These are phyloP conservation scores for Acrocephalus arundinaceus DNA, from an alignment of 2,113 vertebrate species.

Conservation along the genomic window DNA sequence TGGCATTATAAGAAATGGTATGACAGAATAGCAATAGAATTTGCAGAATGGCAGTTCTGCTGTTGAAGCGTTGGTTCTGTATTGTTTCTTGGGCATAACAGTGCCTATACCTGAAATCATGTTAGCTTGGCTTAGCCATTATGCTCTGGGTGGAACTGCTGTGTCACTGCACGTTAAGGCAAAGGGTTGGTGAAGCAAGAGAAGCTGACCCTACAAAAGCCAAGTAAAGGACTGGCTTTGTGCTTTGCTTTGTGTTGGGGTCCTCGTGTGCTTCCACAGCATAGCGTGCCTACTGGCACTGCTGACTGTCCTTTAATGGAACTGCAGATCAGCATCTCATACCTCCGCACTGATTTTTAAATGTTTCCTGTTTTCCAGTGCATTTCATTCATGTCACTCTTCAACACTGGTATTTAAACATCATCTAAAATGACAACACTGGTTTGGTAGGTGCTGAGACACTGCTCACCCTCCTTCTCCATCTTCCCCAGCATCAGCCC, in stretches of 20 bases:
- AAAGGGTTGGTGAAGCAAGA: background rate
- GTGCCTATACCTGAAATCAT: fast-evolving
- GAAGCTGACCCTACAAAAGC: background rate
- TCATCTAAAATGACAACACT: background rate
- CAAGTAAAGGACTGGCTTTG: background rate
- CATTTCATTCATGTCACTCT: background rate
- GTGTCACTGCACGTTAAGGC: background rate
- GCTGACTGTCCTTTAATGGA: background rate
- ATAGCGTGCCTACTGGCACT: fast-evolving
- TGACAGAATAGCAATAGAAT: too few species aligned
- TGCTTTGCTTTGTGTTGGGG: background rate
- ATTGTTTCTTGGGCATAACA: background rate
- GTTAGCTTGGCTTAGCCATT: background rate
- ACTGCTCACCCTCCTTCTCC: background rate
- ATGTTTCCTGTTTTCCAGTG: background rate
- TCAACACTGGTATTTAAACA: background rate
- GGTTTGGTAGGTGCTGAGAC: background rate
- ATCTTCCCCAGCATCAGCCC: background rate
- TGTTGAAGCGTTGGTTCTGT: background rate
- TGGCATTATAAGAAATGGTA: background rate
- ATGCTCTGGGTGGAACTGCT: background rate
- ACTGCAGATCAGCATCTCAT: background rate
- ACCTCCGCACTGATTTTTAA: background rate
- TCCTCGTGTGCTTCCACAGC: background rate
- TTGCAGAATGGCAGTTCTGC: background rate